These are phyloP conservation scores for Dryobotodes eremita DNA, from an alignment of 2,888 invertebrate species.

Conservation along the genomic window DNA sequence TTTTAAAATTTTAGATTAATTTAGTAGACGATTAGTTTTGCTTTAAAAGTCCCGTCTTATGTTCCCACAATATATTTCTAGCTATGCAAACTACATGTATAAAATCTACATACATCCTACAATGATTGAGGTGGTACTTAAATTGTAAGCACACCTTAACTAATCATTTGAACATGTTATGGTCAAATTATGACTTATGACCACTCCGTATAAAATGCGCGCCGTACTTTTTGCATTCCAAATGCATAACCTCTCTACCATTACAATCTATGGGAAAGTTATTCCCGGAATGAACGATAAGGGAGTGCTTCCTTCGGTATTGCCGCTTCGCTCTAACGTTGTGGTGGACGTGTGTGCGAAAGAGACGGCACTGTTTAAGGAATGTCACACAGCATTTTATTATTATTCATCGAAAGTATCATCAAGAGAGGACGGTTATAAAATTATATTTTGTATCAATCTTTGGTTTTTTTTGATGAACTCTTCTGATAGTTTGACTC, in stretches of 20 bases:
- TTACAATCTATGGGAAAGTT: conserved; percentile 89
- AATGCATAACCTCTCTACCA: conserved; percentile 73
- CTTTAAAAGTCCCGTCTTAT: not conserved
- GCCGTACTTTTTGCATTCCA: conserved; percentile 83
- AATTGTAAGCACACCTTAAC: conserved; percentile 24
- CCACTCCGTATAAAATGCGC: conserved; percentile 61
- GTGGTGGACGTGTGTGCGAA: conserved; percentile 38
- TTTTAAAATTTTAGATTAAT: not conserved
- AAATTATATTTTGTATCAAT: conserved; percentile 65
- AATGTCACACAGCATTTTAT: conserved; percentile 87
- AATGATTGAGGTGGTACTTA: conserved; percentile 26
- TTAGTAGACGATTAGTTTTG: not conserved
- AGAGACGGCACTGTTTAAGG: conserved; percentile 73
- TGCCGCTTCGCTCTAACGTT: conserved; percentile 70
- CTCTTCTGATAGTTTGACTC: not conserved
- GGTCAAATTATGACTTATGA: conserved; percentile 66
- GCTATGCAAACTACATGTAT: not conserved
- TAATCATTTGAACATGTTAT: conserved; percentile 44
- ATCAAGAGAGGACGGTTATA: conserved; percentile 69
- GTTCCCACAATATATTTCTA: not conserved
- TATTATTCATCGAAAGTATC: conserved; percentile 85
- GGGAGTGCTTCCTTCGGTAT: conserved; percentile 80
- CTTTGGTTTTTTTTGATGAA: conserved; percentile 34
- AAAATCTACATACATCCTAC: conserved; percentile 8
- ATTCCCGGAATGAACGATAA: conserved; percentile 89